A percentile compares a stretch with the other conserved stretches of the same genome.
Evolutionary conservation across 2,888 invertebrate genomes (phyloP).

Genomic region (Heliconius erato): DNA sequence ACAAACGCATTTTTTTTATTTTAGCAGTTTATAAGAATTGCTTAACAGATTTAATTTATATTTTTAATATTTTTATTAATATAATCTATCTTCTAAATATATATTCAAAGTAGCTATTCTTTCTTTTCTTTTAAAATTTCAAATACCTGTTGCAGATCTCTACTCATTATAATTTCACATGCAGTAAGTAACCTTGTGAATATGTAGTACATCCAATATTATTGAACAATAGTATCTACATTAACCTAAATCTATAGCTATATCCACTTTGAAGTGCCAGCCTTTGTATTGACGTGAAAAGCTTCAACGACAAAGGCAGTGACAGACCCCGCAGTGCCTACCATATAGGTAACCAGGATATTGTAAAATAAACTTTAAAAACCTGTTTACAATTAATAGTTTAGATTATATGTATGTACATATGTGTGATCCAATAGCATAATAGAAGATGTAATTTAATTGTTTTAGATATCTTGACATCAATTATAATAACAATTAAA

Average conservation of each 20-base stretch:
- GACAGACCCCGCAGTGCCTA: slow-evolving; percentile 50
- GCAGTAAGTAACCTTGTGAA: background rate
- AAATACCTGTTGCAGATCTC: slow-evolving; percentile 1
- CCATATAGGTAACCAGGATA: slow-evolving; percentile 44
- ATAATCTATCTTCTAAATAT: too few species aligned
- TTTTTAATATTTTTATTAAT: too few species aligned
- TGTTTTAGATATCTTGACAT: too few species aligned
- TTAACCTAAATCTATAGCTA: slow-evolving; percentile 49
- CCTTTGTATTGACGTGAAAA: slow-evolving; percentile 72
- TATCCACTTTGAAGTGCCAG: slow-evolving; percentile 61
- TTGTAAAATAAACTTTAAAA: slow-evolving; percentile 26
- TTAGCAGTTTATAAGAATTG: slow-evolving; percentile 13
- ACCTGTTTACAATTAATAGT: background rate
- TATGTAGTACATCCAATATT: slow-evolving; percentile 4
- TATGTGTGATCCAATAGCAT: too few species aligned
- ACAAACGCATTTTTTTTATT: slow-evolving; percentile 56
- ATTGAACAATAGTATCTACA: slow-evolving; percentile 37
- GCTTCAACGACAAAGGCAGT: slow-evolving; percentile 65
- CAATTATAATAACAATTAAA: too few species aligned
- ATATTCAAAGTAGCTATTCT: background rate
- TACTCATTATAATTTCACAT: too few species aligned
- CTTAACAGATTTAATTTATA: too few species aligned
- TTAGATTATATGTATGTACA: background rate
- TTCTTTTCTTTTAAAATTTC: background rate
- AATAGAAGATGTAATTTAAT: too few species aligned